Percentiles rank a stretch among this genome's conserved stretches.
Conservation (phyloP, 2,888 invertebrate species). For the Acleris cristana region DNA sequence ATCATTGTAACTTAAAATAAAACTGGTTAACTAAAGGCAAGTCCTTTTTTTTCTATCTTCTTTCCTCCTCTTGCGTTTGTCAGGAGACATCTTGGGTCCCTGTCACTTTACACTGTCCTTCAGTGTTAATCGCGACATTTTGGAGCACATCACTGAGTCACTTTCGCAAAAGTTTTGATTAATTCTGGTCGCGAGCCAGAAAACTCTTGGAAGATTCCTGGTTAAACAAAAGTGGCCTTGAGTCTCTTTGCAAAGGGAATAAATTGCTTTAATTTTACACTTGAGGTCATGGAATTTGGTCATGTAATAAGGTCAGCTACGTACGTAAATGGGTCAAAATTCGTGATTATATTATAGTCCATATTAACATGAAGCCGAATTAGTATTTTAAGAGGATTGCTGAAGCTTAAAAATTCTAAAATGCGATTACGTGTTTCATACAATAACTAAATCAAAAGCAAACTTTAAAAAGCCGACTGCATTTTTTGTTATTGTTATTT, state of each 20-base stretch:
- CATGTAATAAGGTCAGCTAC: constrained; percentile 20
- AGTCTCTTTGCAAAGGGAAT: constrained; percentile 27
- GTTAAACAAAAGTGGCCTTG: constrained; percentile 46
- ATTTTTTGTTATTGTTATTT: too few relatives aligned
- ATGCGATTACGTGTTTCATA: too few relatives aligned
- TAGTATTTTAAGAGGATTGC: too few relatives aligned
- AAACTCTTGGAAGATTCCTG: constrained; percentile 42
- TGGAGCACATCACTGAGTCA: constrained; percentile 58
- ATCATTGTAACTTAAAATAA: constrained; percentile 51
- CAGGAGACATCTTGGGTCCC: constrained; percentile 69
- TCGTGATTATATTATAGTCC: background rate
- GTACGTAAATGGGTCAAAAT: background rate
- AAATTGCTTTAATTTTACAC: constrained; percentile 6
- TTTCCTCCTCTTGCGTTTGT: constrained; percentile 73
- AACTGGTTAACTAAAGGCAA: constrained; percentile 43
- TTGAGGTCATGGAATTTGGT: constrained; percentile 10
- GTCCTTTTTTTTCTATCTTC: constrained; percentile 54
- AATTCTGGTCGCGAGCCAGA: constrained; percentile 51
- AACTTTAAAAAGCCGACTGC: too few relatives aligned
- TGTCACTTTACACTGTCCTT: constrained; percentile 58
- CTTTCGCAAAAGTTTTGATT: constrained; percentile 47
- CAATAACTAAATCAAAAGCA: too few relatives aligned
- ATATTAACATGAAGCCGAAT: background rate
- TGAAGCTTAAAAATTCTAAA: too few relatives aligned
- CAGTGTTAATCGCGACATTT: constrained; percentile 48